These are phyloP conservation scores for Plodia interpunctella DNA, from an alignment of 1,140 invertebrate genomes.

Conservation along the genomic window DNA sequence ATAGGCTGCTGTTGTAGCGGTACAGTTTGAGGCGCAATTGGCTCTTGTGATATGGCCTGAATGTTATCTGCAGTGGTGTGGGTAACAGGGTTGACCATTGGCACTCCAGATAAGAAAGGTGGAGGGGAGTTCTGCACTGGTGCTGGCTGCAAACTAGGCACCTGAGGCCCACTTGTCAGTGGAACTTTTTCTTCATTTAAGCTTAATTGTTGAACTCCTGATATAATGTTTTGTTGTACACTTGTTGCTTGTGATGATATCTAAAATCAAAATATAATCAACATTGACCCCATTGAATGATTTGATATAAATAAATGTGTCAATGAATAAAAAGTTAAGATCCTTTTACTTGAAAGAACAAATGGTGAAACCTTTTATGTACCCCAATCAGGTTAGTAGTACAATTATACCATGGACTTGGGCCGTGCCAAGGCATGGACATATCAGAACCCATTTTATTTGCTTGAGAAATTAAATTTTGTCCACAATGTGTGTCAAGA, in stretches of 20 bases:
- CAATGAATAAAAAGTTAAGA: too few relatives aligned
- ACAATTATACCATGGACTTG: too few relatives aligned
- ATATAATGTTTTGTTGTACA: constrained; percentile 33
- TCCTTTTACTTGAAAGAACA: too few relatives aligned
- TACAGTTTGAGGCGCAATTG: constrained; percentile 8
- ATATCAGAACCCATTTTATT: too few relatives aligned
- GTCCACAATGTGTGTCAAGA: too few relatives aligned
- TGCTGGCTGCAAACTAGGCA: constrained; percentile 27
- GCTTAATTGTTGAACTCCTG: constrained; percentile 45
- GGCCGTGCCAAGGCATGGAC: too few relatives aligned
- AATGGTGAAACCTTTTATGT: too few relatives aligned
- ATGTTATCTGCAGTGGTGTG: constrained; percentile 25
- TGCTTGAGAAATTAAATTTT: too few relatives aligned
- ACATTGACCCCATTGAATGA: neutral
- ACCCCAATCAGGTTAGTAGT: too few relatives aligned
- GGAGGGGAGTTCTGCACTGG: constrained; percentile 35
- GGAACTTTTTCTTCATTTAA: constrained; percentile 45
- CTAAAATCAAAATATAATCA: constrained; percentile 25
- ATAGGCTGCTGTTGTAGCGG: constrained; percentile 12
- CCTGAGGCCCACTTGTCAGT: constrained; percentile 31
- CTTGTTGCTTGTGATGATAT: constrained; percentile 26
- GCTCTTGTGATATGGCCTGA: constrained; percentile 30
- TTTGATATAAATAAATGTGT: too few relatives aligned
- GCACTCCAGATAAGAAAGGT: constrained; percentile 70
- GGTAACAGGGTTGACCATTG: constrained; percentile 68